Conservation (phyloP, 2,888 invertebrate genomes). For the Cistogaster globosa region DNA sequence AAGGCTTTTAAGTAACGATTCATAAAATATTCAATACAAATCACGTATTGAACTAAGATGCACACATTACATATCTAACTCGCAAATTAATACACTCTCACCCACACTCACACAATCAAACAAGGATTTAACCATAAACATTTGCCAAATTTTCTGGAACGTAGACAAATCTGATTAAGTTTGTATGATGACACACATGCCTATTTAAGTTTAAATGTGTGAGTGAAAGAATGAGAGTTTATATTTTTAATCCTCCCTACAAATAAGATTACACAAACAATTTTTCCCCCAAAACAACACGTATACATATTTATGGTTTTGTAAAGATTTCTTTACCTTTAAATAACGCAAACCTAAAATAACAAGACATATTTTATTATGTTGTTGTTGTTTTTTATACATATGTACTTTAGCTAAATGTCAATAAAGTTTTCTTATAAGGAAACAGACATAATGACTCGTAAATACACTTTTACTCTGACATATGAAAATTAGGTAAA, state of each 20-base stretch:
- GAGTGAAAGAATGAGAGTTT: not conserved
- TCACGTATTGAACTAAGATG: conserved; percentile 42
- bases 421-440: conserved; percentile 36
- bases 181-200: conserved; percentile 46
- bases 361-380: conserved; percentile 52
- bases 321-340: not conserved
- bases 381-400: not conserved
- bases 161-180: conserved; percentile 64
- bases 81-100: too few species aligned
- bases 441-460: not conserved
- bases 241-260: conserved; percentile 18
- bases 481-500: not conserved
- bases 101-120: not conserved
- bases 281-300: not conserved
- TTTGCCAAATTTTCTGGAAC: conserved; percentile 32
- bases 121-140: conserved; percentile 11
- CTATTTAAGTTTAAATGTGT: conserved; percentile 1
- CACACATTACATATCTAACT: conserved; percentile 25
- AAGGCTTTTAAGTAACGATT: conserved; percentile 24
- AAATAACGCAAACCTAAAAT: conserved; percentile 42
- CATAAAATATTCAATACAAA: conserved; percentile 62
- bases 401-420: conserved; percentile 13
- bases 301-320: not conserved
- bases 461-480: too few species aligned
- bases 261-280: not conserved